Percentiles rank a stretch among this genome's conserved stretches.
phyloP scores from a whole-genome alignment of 2,888 invertebrate genomes.

The Xanthorhoe spadicearia region DNA sequence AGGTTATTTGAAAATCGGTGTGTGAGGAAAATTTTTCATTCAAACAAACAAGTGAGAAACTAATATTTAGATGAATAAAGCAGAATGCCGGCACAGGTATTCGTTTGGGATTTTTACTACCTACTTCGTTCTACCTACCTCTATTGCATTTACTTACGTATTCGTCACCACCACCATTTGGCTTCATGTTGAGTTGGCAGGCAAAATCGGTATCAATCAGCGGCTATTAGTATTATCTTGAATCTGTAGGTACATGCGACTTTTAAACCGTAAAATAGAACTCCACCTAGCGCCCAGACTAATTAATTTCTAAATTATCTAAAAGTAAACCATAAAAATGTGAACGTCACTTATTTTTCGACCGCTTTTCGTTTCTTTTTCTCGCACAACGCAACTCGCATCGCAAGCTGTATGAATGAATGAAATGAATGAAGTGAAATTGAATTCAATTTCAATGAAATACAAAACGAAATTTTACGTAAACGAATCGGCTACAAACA shows the following conservation, averaged over 20 bases:
- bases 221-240: not conserved
- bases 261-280: not conserved
- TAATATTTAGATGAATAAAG: not conserved
- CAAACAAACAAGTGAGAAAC: too few relatives aligned
- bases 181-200: conserved; percentile 66
- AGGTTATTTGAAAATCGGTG: too few relatives aligned
- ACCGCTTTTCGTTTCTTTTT: too few relatives aligned
- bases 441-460: too few relatives aligned
- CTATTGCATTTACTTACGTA: conserved; percentile 63
- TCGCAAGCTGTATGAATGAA: too few relatives aligned
- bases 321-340: conserved; percentile 11
- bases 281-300: not conserved
- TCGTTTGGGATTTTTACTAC: not conserved
- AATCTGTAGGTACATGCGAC: not conserved
- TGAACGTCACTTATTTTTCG: conserved; percentile 11
- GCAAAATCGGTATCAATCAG: conserved; percentile 12
- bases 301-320: not conserved
- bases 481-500: too few relatives aligned
- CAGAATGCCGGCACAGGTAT: not conserved
- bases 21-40: too few relatives aligned
- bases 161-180: conserved; percentile 73
- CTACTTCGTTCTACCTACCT: not conserved
- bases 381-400: too few relatives aligned
- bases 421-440: too few relatives aligned
- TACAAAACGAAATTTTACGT: too few relatives aligned